phyloP scores from a whole-genome alignment of 2,888 invertebrate genomes.

The Baronia brevicornis region DNA sequence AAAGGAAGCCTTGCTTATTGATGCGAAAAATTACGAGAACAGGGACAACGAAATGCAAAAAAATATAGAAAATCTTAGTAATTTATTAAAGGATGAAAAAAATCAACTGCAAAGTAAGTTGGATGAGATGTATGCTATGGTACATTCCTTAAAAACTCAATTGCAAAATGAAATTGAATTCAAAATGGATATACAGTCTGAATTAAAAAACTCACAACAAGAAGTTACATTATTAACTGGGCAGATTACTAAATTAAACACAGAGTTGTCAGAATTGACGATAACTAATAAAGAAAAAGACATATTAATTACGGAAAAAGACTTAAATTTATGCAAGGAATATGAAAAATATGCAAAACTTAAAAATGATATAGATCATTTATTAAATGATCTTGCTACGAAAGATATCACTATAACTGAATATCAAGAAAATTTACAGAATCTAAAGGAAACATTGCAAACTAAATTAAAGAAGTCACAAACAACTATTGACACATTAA shows the following conservation, averaged over 20 bases:
- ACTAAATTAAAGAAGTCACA: constrained; percentile 1
- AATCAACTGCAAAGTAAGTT: constrained; percentile 33
- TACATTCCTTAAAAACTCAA: constrained; percentile 41
- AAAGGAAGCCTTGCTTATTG: constrained; percentile 32
- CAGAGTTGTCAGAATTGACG: constrained; percentile 23
- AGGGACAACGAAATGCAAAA: constrained; percentile 33
- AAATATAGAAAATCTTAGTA: constrained; percentile 34
- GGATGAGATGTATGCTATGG: constrained; percentile 40
- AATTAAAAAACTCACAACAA: constrained; percentile 23
- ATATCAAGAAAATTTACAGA: constrained; percentile 1
- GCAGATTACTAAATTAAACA: constrained; percentile 25
- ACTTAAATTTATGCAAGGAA: constrained; percentile 25
- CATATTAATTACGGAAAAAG: constrained; percentile 26
- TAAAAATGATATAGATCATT: constrained; percentile 1
- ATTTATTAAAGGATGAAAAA: constrained; percentile 31
- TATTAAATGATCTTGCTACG: neutral
- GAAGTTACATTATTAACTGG: constrained; percentile 23
- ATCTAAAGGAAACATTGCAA: constrained; percentile 8
- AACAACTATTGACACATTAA: too few species aligned
- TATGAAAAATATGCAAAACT: neutral
- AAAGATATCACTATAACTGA: constrained; percentile 9
- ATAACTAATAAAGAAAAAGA: constrained; percentile 31
- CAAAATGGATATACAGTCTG: constrained; percentile 37
- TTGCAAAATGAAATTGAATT: constrained; percentile 45
- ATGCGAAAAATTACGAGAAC: constrained; percentile 31